phyloP scores from a whole-genome alignment of 2,888 invertebrate genomes.

The Cremastobaeus sp. region DNA sequence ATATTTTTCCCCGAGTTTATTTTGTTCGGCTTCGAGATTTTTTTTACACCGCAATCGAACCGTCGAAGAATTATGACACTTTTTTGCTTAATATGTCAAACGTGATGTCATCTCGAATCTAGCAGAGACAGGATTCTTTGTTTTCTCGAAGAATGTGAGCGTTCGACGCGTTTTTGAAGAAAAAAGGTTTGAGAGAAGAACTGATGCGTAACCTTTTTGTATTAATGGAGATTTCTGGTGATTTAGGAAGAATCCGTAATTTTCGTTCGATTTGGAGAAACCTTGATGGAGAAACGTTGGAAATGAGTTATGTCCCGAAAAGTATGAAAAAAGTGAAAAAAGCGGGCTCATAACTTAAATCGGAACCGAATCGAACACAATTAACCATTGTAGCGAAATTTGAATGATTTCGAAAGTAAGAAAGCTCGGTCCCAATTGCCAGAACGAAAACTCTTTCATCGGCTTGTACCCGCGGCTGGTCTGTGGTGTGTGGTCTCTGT shows the following conservation, averaged over 20 bases:
- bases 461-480: constrained; percentile 22
- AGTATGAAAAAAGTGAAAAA: too few species aligned
- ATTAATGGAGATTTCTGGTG: constrained; percentile 27
- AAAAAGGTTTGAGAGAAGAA: constrained; percentile 6
- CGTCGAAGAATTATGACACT: constrained; percentile 50
- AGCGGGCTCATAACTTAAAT: too few species aligned
- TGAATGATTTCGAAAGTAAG: not conserved
- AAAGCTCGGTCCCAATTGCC: not conserved
- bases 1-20: not conserved
- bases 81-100: constrained; percentile 51
- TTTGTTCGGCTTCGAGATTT: too few species aligned
- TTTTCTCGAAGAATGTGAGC: constrained; percentile 22
- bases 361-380: too few species aligned
- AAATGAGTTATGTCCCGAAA: too few species aligned
- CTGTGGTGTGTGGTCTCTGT: constrained; percentile 62
- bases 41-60: constrained; percentile 44
- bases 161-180: constrained; percentile 12
- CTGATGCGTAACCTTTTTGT: constrained; percentile 26
- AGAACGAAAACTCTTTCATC: constrained; percentile 6
- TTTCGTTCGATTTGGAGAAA: too few species aligned
- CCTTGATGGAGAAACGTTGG: too few species aligned
- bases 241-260: constrained; percentile 25
- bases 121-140: constrained; percentile 43
- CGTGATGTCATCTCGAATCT: constrained; percentile 43
- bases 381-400: too few species aligned